Conservation (phyloP, 2,888 invertebrate species). For the Drosophila antonietae region DNA sequence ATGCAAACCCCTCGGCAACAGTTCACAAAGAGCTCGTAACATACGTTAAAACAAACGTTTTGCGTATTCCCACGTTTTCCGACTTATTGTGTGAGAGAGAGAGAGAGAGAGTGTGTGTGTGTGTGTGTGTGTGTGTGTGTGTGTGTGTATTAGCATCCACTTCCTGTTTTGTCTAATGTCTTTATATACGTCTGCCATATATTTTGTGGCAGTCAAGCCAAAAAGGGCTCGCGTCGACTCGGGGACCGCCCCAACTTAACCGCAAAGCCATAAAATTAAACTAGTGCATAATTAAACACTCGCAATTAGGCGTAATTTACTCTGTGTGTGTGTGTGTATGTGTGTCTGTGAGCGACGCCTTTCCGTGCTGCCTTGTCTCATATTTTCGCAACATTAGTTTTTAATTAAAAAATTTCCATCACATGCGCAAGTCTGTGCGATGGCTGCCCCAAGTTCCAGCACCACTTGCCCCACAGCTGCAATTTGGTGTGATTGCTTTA, state of each 20-base stretch:
- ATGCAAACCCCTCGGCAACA: constrained; percentile 14
- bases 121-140: constrained; percentile 3
- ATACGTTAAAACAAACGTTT: constrained; percentile 64
- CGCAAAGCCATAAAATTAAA: constrained; percentile 82
- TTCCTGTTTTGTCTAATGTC: constrained; percentile 64
- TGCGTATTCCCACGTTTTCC: constrained; percentile 51
- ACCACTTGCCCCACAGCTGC: constrained; percentile 17
- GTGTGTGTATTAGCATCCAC: constrained; percentile 35
- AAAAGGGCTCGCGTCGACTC: constrained; percentile 30
- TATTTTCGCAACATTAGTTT: constrained; percentile 83
- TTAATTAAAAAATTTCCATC: constrained; percentile 82
- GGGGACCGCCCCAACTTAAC: constrained; percentile 33
- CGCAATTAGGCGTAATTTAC: constrained; percentile 83
- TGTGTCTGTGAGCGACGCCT: background rate
- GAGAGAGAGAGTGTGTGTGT: constrained; percentile 4
- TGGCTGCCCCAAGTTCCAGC: constrained; percentile 2
- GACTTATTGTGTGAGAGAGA: constrained; percentile 3
- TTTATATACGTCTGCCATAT: constrained; percentile 57
- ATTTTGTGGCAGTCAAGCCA: constrained; percentile 45
- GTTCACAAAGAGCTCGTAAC: constrained; percentile 43
- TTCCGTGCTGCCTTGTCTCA: constrained; percentile 50
- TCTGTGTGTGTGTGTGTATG: constrained; percentile 51
- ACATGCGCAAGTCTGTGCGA: constrained; percentile 39
- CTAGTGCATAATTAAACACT: constrained; percentile 83
- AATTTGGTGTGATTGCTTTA: constrained; percentile 37